Percentiles rank a stretch among this genome's conserved stretches.
These are phyloP conservation scores for Phalacrocorax brasilianus DNA, from an alignment of 2,113 vertebrate species.

Conservation along the genomic window DNA sequence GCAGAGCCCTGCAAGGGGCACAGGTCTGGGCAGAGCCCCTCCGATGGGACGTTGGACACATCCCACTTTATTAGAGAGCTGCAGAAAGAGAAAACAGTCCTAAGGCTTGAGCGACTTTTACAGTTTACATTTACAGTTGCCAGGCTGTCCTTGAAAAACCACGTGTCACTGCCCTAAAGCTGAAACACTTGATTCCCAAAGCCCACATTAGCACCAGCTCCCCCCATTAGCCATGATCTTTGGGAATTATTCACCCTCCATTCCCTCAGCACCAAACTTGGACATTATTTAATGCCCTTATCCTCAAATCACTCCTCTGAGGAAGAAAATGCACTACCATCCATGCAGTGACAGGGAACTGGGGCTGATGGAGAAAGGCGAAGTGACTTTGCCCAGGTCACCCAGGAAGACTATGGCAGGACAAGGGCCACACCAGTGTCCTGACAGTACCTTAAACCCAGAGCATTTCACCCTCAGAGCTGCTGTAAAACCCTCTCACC, in stretches of 20 bases:
- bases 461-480: background rate
- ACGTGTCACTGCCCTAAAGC: background rate
- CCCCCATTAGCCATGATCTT: background rate
- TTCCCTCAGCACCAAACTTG: background rate
- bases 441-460: rapidly evolving
- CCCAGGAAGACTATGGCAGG: background rate
- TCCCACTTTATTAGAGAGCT: background rate
- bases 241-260: background rate
- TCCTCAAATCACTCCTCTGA: background rate
- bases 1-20: background rate
- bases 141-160: background rate
- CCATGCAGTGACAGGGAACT: background rate
- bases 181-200: background rate
- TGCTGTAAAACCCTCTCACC: background rate
- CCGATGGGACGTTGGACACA: rapidly evolving
- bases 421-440: background rate
- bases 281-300: background rate
- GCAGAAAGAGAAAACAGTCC: background rate
- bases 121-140: background rate
- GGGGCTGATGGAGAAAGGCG: background rate
- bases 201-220: background rate
- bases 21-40: background rate
- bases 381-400: background rate
- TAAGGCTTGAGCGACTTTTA: no score
- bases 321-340: background rate